Base-by-base conservation (phyloP, 2,888 invertebrate species). In the Eristalis arbustorum region DNA sequence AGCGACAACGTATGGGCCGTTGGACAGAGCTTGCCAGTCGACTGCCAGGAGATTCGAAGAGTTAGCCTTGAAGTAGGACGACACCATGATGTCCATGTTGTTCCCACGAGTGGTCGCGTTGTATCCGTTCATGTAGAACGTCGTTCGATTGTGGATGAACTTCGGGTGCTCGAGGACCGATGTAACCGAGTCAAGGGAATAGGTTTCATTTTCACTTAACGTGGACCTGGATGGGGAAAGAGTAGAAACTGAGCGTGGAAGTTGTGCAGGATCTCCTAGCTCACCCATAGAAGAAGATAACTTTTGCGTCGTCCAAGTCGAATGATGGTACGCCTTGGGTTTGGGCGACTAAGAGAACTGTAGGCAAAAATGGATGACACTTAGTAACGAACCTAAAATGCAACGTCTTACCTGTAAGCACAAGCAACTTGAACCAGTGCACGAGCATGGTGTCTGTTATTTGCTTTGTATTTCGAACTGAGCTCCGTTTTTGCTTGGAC, bases 241-340 rank as follows among this genome's bases (percentile, higher is more conserved):
- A 23, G 6, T 49, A 6, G 1, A 6, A n/a, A 18, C n/a, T 49
- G 4, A 18, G 0, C 1, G 1, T n/a, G n/a, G n/a, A 18, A n/a
- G n/a, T 49, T 37, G 10, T 10, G 1, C 0, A 3, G 49, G 4
- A 18, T 1, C n/a, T 49, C n/a, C 57, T 28, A 57, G 71, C 71
- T 73, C 34, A 78, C 77, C 83, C 83, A 31, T 49, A 49, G 34
- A 77, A 83, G 31, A 77, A 83, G 40, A 83, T 42, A 14, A 83
- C 42, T 78, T 59, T 83, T 0, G 31, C 62, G 5, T 68, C 64
- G 49, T 83, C 59, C 1, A 59, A 1, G 56, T 63, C 31, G 34
- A 42, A n/a, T 37, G 49, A 14, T 18, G 34, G 62, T 37, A 11
- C 34, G 34, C 18, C 5, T n/a, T n/a, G 49, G n/a, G 4, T 6